Base-by-base conservation (phyloP, 2,797 vertebrate species). In the Agapornis canus region DNA sequence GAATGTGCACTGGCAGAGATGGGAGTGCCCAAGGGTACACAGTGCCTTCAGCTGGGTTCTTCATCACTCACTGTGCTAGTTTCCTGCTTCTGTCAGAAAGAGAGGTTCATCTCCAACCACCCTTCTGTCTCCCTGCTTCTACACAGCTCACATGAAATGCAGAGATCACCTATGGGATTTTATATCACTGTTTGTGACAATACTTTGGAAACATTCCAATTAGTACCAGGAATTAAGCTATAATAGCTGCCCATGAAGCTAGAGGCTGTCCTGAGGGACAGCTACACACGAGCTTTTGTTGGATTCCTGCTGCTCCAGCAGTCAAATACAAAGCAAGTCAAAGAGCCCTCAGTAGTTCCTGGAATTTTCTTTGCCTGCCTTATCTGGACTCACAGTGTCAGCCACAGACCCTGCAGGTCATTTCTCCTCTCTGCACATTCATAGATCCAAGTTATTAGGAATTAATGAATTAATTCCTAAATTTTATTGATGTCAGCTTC, bases 271-370 rank as follows among this genome's bases (percentile, higher is more conserved):
- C 71, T 29, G 15, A 56, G 52, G 40, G 60, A 79, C 52, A 79
- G 70, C 42, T 60, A 73, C 59, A 71, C 52, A 37, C 0, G 2
- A 89, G 71, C 86, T 89, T 94, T 85, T 91, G 68, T 77, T 89
- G 68, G 42, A 85, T 91, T 73, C 54, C 80, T 79, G 51, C 88
- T 26, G 31, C 51, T 59, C 70, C 52, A 91, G 86, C 82, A 91
- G 75, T 51, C 93, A 95, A 90, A 89, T 8, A 87, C 68, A 93
- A 95, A 94, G 76, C 87, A 78, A 92, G 89, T 35, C 77, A 81
- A 88, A 47, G 76, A 92, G 72, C 31, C 47, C 45, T 48, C 2
- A 2, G 3, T 40, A 61, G 79, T 90, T 92, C 31, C 52, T 94
- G 92, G 54, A 94, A 92, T 95, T 94, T 86, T 48, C 68, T 94